Evolutionary conservation across 2,797 vertebrate genomes (phyloP), one percentile per base, ranked within the genome.

Genomic region (Pagetopsis macropterus): DNA sequence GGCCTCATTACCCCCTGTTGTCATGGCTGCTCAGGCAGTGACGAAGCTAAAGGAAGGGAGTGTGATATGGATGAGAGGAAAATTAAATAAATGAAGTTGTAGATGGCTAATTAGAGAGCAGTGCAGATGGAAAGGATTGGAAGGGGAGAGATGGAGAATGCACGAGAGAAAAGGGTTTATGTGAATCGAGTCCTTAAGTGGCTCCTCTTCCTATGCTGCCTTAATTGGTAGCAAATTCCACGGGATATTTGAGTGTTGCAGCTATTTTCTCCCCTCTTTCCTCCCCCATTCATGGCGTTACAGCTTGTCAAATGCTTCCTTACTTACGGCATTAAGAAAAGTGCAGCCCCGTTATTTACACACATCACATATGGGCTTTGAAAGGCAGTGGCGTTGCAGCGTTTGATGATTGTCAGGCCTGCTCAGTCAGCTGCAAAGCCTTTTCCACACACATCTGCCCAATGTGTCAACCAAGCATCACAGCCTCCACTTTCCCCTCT

Each of bases 211-310:
- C 81, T 86, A 71, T 65, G 84, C 85, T 92, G 83, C 94, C 94
- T 94, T 94, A 95, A 93, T 94, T 94, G 94, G 93, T 85, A 92
- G 87, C 75, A 83, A 87, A 87, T 84, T 87, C 84, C 85, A 50
- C 0, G 45, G 84, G 90, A 84, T 90, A 91, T 91, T 93, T 94
- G 80, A 79, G 88, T 71, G 81, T 86, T 92, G 89, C 77, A 84
- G 82, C 73, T 80, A 46, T 89, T 91, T 76, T 56, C 68, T 70
- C 63, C 16, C 21, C 70, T 69, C 79, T 69, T 77, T 72, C 63
- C 70, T 76, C 88, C 87, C 86, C 89, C 90, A 89, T 93, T 93
- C 90, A 91, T 89, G 91, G 90, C 88, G 59, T 87, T 88, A 59
- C 59, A 0, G 46, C 81, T 66, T 61, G 75, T 87, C 67, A 87